Percentiles rank a stretch among this genome's conserved stretches.
phyloP scores from a whole-genome alignment of 2,888 invertebrate species.

The Melanostoma mellinum region DNA sequence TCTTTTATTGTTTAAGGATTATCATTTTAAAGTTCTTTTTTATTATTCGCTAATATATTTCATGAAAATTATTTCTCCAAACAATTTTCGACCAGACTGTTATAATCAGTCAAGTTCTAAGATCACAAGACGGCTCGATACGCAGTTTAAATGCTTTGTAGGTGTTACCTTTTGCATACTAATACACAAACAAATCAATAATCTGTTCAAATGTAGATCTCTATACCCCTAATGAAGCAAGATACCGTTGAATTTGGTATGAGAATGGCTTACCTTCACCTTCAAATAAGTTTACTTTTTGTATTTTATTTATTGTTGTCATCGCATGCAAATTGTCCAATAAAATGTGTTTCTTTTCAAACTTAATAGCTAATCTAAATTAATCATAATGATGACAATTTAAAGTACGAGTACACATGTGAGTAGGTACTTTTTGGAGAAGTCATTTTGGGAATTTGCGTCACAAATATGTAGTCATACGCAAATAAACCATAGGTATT shows the following conservation, averaged over 20 bases:
- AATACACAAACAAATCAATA: conserved; percentile 34
- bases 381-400: conserved; percentile 8
- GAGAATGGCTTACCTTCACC: conserved; percentile 10
- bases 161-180: conserved; percentile 34
- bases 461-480: conserved; percentile 11
- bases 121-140: conserved; percentile 14
- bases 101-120: neutral
- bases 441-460: conserved; percentile 13
- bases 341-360: neutral
- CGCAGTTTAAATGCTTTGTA: conserved; percentile 6
- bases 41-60: neutral
- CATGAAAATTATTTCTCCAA: neutral
- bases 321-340: conserved; percentile 6
- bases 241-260: conserved; percentile 21
- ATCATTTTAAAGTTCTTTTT: too few relatives aligned
- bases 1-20: too few relatives aligned
- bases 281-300: conserved; percentile 2
- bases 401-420: conserved; percentile 5
- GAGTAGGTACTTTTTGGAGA: neutral
- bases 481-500: conserved; percentile 6
- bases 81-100: conserved; percentile 17
- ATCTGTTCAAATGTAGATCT: conserved; percentile 11
- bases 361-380: conserved; percentile 3
- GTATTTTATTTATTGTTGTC: neutral
- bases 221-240: conserved; percentile 13